Evolutionary conservation across 2,113 vertebrate genomes (phyloP), one percentile per base, ranked within the genome.

Genomic region (Brachyhypopomus occidentalis): DNA sequence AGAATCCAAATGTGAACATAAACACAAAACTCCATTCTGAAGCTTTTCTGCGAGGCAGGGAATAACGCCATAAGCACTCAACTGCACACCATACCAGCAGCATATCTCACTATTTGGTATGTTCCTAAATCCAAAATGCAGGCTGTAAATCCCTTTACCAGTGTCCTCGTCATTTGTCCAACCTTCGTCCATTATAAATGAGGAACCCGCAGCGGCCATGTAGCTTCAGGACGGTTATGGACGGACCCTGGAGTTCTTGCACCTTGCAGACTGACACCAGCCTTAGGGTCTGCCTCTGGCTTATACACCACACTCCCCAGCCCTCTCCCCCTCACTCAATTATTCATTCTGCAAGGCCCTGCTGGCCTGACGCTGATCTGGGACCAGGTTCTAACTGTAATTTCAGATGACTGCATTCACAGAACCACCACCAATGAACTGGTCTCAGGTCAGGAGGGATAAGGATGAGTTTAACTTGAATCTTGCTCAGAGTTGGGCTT

Each of bases 261-360:
- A 85, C 45, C 76, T 66, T 79, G 52, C 76, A 84, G 76, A 66
- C 69, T 86, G 86, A 88, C 86, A 84, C 77, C 63, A 72, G 84
- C 87, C 83, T 83, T 19, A 72, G 22, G 64, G 87, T 14, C 45
- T 74, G 84, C 86, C 86, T 58, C 27, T 27, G 79, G 86, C 83
- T 67, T 72, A 27, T 63, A 62, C 67, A 80, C 14, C 83, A 79
- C 77, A 79, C 83, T 82, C 75, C 78, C 27, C 76, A 72, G 36
- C 66, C 30, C 16, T 55, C 60, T 77, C 72, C 16, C 20, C 25
- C 75, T 0, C n/a, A 38, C 69, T 83, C 70, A 77, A 83, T 83
- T 80, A 85, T 80, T 85, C 58, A 83, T 80, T 59, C 58, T 58
- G 23, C 63, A 52, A 64, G 75, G 2, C 14, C 77, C 16, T 17